A percentile compares a stretch with the other conserved stretches of the same genome.
Conservation (phyloP, 2,888 invertebrate species). For the Malachius bipustulatus region DNA sequence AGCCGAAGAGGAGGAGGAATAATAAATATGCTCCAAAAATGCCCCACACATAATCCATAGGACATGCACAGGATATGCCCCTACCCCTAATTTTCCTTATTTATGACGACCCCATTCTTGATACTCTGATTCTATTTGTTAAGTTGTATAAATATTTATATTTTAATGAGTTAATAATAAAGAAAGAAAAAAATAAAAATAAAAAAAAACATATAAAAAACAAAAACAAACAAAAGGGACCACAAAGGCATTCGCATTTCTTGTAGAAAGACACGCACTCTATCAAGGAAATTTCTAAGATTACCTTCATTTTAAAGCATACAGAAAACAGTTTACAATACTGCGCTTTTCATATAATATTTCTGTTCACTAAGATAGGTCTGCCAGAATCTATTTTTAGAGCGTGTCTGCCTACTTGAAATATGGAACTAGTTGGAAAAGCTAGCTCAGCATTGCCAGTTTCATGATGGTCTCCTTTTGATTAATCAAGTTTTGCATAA, state of each 20-base stretch:
- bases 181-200: conserved; percentile 33
- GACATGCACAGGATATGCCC: conserved; percentile 5
- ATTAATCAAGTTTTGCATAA: no score
- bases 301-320: neutral
- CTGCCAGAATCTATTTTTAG: no score
- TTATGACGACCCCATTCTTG: conserved; percentile 14
- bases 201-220: conserved; percentile 34
- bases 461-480: no score
- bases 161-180: conserved; percentile 38
- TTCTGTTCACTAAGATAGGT: no score
- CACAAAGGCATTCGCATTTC: neutral
- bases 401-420: no score
- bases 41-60: conserved; percentile 13
- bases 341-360: no score
- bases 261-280: neutral
- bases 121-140: conserved; percentile 14
- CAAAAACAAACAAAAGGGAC: conserved; percentile 24
- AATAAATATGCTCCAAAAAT: conserved; percentile 30
- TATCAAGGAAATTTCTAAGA: neutral
- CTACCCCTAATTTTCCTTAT: conserved; percentile 8
- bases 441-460: no score
- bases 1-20: conserved; percentile 71
- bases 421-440: no score
- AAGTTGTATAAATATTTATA: conserved; percentile 39
- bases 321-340: no score